Evolutionary conservation across 2,888 invertebrate species (phyloP).

Genomic region (Conomelus anceps): DNA sequence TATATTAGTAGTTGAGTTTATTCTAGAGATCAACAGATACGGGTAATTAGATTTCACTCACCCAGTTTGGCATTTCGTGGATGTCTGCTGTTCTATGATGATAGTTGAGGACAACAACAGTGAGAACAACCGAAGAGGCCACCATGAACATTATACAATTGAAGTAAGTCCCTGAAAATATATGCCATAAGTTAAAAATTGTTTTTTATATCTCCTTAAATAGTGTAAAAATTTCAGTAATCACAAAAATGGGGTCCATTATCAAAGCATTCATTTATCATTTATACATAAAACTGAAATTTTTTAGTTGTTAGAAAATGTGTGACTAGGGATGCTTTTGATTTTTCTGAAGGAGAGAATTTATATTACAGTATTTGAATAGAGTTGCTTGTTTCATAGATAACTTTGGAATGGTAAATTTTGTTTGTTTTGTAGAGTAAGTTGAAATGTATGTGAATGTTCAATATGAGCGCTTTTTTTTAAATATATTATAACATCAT

Average conservation of each 20-base stretch:
- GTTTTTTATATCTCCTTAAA: conserved; percentile 19
- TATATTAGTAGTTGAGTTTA: too few species aligned
- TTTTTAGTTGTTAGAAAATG: neutral
- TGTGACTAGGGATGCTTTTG: neutral
- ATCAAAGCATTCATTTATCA: too few species aligned
- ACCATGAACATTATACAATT: conserved; percentile 99
- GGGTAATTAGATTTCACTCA: conserved; percentile 48
- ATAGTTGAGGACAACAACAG: conserved; percentile 93
- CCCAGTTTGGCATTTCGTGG: conserved; percentile 95
- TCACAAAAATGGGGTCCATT: too few species aligned
- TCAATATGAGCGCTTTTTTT: too few species aligned
- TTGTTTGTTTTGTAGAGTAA: too few species aligned
- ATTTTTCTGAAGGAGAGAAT: too few species aligned
- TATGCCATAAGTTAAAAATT: neutral
- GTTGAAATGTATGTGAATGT: too few species aligned
- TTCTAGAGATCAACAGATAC: neutral
- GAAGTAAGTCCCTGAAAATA: conserved; percentile 86
- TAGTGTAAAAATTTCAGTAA: neutral
- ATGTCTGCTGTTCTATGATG: conserved; percentile 96
- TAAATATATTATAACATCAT: too few species aligned
- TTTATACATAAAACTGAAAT: too few species aligned
- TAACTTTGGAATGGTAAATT: too few species aligned
- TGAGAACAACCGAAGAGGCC: conserved; percentile 93
- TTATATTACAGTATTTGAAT: too few species aligned
- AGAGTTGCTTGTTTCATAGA: too few species aligned